Base-by-base conservation (phyloP, 2,888 invertebrate genomes). In the Synanthedon formicaeformis region DNA sequence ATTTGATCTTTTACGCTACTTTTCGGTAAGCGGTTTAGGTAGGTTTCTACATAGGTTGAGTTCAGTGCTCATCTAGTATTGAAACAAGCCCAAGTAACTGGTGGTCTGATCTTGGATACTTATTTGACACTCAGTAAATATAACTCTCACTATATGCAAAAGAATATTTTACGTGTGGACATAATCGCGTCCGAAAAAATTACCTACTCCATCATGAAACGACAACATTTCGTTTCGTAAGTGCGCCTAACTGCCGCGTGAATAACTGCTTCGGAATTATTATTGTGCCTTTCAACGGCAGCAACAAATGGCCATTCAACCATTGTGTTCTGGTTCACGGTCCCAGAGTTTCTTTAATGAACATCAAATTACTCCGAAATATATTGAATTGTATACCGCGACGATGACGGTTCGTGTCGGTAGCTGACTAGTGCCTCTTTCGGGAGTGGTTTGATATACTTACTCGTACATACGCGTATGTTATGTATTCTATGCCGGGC, bases 251-350 rank as follows among this genome's bases (percentile, higher is more conserved):
- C 75, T 77, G 76, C 79, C 73, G 73, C 77, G 71, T 81, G 82
- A 81, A 73, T 80, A 80, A 80, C 78, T 76, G 69, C 78, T 76
- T 76, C 74, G 62, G 68, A 77, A 81, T 80, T 79, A 78, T 81
- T 80, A 78, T 83, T 76, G 77, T 78, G 77, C 76, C 81, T 86
- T 85, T 85, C 86, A 84, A 82, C 85, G 71, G 78, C 80, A 71
- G 69, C 82, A 76, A 81, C 81, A 85, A 86, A 85, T 85, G 85
- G 83, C 82, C 78, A 87, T 86, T 87, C 86, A 87, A 77, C 85
- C 86, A 86, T 87, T 87, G 85, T 87, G 79, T 84, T 84, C 81
- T 82, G 81, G 84, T 86, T 86, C 86, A 86, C 85, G 87, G 86
- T 86, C 83, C 76, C 84, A 81, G 80, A 78, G 81, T 78, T 83